Evolutionary conservation across 1,140 invertebrate species (phyloP).

Genomic region (Zaprionus africanus): DNA sequence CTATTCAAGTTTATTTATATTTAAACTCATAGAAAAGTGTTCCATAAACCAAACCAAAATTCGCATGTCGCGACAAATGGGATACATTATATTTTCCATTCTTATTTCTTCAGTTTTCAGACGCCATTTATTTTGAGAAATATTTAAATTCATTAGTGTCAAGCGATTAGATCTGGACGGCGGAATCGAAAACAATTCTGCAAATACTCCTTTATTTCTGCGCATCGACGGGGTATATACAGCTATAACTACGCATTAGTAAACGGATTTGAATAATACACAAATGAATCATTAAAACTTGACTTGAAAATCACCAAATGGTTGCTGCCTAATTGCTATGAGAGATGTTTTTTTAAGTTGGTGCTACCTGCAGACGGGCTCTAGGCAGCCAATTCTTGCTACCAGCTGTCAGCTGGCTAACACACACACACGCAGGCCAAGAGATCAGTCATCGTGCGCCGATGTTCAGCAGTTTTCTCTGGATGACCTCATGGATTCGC

Average conservation of each 20-base stretch:
- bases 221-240: background rate
- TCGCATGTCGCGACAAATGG: background rate
- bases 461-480: background rate
- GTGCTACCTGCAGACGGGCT: background rate
- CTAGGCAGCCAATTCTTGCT: background rate
- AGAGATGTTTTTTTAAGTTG: background rate
- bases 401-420: background rate
- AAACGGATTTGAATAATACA: background rate
- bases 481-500: conserved; percentile 4
- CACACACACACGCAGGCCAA: background rate
- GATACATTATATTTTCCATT: conserved; percentile 1
- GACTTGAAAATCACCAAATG: background rate
- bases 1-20: too few relatives aligned
- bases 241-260: background rate
- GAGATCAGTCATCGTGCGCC: background rate
- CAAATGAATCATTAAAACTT: background rate
- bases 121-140: conserved; percentile 42
- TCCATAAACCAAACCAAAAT: background rate
- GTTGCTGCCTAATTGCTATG: background rate
- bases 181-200: conserved; percentile 49
- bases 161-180: conserved; percentile 36
- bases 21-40: background rate
- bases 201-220: conserved; percentile 48
- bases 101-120: conserved; percentile 16
- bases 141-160: conserved; percentile 60